Evolutionary conservation across 1,140 invertebrate genomes (phyloP).

Genomic region (Brevipalpus yothersi): DNA sequence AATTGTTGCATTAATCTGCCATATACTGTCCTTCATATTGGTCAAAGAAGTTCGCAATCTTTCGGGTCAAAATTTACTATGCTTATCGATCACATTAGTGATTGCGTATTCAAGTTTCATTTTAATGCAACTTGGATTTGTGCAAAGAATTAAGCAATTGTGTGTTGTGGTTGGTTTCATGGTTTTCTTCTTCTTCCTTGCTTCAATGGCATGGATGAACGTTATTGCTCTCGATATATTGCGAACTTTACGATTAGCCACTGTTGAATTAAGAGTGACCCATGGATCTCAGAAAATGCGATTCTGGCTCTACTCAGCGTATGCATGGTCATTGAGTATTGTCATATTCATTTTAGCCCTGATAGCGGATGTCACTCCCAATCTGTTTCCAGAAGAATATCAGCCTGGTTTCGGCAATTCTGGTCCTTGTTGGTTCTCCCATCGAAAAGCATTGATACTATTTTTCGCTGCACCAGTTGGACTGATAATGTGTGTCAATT

Average conservation of each 20-base stretch:
- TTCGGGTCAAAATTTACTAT: constrained; percentile 27
- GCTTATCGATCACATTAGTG: constrained; percentile 23
- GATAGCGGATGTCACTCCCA: constrained; percentile 22
- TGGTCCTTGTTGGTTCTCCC: constrained; percentile 28
- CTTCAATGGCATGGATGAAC: constrained; percentile 33
- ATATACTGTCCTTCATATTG: constrained; percentile 22
- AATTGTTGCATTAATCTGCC: constrained; percentile 23
- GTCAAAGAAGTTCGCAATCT: constrained; percentile 26
- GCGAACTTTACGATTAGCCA: constrained; percentile 25
- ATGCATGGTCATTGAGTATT: constrained; percentile 27
- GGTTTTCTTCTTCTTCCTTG: constrained; percentile 28
- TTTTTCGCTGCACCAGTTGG: constrained; percentile 28
- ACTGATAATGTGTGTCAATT: constrained; percentile 24
- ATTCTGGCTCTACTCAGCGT: constrained; percentile 27
- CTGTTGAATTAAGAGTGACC: constrained; percentile 23
- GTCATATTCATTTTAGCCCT: constrained; percentile 24
- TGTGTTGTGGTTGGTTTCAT: constrained; percentile 22
- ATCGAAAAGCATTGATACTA: constrained; percentile 24
- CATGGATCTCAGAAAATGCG: constrained; percentile 18
- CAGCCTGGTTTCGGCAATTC: constrained; percentile 23
- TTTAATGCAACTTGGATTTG: constrained; percentile 15
- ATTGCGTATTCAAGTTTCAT: constrained; percentile 25
- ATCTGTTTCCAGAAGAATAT: constrained; percentile 16
- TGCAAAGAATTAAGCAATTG: not conserved
- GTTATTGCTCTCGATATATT: constrained; percentile 32